Evolutionary conservation across 2,113 vertebrate species (phyloP), one percentile per base, ranked within the genome.

Genomic region (Neodon shergylaensis): DNA sequence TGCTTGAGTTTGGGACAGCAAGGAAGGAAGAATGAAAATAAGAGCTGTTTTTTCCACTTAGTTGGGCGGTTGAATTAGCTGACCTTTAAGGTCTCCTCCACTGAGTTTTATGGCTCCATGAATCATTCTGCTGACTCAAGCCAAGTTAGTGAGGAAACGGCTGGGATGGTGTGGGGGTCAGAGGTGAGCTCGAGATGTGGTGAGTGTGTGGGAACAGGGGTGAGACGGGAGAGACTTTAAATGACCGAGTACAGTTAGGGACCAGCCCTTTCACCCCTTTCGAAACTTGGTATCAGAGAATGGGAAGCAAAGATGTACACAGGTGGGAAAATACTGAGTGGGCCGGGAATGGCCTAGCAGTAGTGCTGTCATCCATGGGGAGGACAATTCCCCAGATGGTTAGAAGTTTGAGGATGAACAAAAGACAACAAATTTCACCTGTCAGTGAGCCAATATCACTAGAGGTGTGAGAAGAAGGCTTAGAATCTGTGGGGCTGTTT

Each of bases 51-150:
- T 97, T 97, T 97, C 97, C 95, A 96, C 85, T 96, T 92, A 94
- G 61, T 85, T 83, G 65, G 36, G 58, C 63, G 66, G 88, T 88
- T 96, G 95, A 96, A 95, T 97, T 94, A 92, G 39, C 61, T 98
- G 97, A 97, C 95, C 96, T 97, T 97, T 96, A 94, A 96, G 92
- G 92, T 91, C 96, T 92, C 85, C 91, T 88, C 92, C 93, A 91
- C 72, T 74, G 63, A 92, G 49, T 95, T 97, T 97, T 96, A 97
- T 88, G 88, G 83, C 84, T 93, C 90, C 42, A 74, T 98, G 97
- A 98, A 94, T 98, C 97, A 97, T 82, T 94, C 88, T 58, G 68
- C 90, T 85, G 73, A 94, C 81, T 92, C 85, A 90, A 49, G 72
- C 94, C 95, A 97, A 96, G 84, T 73, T 84, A 82, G 88, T 94